Base-by-base conservation (phyloP, 2,113 vertebrate species). In the Malurus alboscapulatus region DNA sequence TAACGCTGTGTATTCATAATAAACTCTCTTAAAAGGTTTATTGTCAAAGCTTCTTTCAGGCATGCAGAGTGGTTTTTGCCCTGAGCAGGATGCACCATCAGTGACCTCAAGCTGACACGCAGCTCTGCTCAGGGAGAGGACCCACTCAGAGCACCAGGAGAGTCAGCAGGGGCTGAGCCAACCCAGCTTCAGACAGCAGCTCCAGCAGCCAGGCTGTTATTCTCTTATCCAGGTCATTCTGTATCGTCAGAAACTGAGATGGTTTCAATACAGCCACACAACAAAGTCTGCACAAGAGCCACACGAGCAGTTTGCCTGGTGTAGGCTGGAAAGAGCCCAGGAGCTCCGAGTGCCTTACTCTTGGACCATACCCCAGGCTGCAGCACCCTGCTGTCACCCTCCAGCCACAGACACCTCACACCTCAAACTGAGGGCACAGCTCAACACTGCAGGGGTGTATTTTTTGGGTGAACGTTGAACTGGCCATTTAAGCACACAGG, bases 31-130 rank as follows among this genome's bases (percentile, higher is more conserved):
- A 92, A 90, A 94, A 92, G 85, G 57, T 88, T 94, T 92, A 92
- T 80, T 93, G 83, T 80, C 65, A 92, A 94, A 93, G 95, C 79
- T 84, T 83, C 92, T 95, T 86, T 86, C 86, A 86, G 84, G 90
- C 90, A 83, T n/a, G 71, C 82, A 85, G 74, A 81, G 81, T 40
- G 66, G 62, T 55, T 95, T 94, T 91, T 92, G 87, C 87, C 92
- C 80, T 79, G 78, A 95, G 87, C 87, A 89, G 76, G 65, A 78
- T 67, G 89, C 53, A 51, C 72, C 54, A 77, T 54, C 80, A 77
- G 68, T 90, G 94, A 93, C 93, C 94, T 94, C 59, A 10, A 77
- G 80, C 63, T 92, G 84, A 80, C 86, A 88, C 0, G 1, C 50
- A 84, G 84, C 84, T 74, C 76, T 36, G 40, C 61, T 78, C 42